phyloP scores from a whole-genome alignment of 92 coral and sea anemone genomes.

The Micromussa lordhowensis region DNA sequence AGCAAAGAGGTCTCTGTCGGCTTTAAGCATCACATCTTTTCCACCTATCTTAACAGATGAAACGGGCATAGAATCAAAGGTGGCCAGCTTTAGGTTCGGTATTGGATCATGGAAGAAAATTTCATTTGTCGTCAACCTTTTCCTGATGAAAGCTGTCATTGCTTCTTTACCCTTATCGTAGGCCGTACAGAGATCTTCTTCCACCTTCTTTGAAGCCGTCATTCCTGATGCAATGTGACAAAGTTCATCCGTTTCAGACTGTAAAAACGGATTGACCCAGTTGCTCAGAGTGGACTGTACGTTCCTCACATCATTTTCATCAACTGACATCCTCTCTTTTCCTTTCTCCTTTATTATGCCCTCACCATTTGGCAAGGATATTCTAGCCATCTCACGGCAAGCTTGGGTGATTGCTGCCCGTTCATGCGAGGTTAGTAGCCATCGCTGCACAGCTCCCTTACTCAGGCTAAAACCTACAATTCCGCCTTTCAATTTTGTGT shows the following conservation, averaged over 20 bases:
- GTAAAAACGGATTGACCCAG: constrained; percentile 48
- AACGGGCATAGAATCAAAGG: constrained; percentile 54
- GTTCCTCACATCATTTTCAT: constrained; percentile 20
- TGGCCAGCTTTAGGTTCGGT: constrained; percentile 53
- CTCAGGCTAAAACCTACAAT: constrained; percentile 44
- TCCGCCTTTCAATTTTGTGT: constrained; percentile 61
- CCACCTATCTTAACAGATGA: constrained; percentile 51
- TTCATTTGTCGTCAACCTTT: constrained; percentile 43
- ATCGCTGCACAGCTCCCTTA: constrained; percentile 60
- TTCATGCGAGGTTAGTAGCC: constrained; percentile 75
- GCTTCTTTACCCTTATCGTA: constrained; percentile 64
- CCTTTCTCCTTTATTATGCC: constrained; percentile 39
- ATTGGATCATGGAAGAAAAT: constrained; percentile 55
- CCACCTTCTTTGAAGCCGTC: constrained; percentile 35
- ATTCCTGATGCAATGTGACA: constrained; percentile 61
- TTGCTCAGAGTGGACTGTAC: constrained; percentile 32
- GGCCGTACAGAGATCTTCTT: constrained; percentile 60
- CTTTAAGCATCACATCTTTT: constrained; percentile 64
- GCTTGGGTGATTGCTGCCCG: constrained; percentile 67
- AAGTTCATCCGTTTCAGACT: constrained; percentile 16
- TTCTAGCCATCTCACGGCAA: constrained; percentile 71
- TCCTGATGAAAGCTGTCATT: constrained; percentile 41
- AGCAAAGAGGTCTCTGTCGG: too few relatives aligned
- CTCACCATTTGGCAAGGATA: constrained; percentile 36
- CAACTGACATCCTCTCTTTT: constrained; percentile 33